Base-by-base conservation (phyloP, 2,113 vertebrate species). In the Calyptomena viridis region DNA sequence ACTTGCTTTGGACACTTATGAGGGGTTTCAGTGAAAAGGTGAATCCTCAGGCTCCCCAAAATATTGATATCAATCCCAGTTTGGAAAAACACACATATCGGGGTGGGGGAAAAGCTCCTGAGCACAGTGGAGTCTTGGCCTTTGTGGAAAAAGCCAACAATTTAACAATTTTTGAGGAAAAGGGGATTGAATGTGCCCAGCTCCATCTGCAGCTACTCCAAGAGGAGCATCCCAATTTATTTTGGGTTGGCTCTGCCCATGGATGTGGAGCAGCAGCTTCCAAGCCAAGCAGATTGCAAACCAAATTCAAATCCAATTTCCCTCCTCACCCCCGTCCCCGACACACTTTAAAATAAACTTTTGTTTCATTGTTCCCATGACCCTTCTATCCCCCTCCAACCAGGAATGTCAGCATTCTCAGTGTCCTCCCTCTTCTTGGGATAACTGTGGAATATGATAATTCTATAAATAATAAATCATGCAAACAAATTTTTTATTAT, bases 401-500 rank as follows among this genome's bases (percentile, higher is more conserved):
- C 89, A 30, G 92, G 66, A 93, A 89, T 64, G 74, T 53, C 2
- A 20, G 55, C 58, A 92, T 88, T 60, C 71, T 85, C 88, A 14
- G 1, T 0, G 3, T 16, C 73, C 72, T 86, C 63, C 81, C 22
- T 47, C 28, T 76, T 25, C 71, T 56, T 3, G 37, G 78, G 11
- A 35, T 31, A 14, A 33, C 4, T 28, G 23, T 14, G 6, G 9
- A 46, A 66, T 4, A 14, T 2, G 0, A 23, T 80, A 31, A 69
- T 77, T 76, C 53, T 55, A 66, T 14, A 55, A 92, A 89, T 69
- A 79, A 95, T 93, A 91, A 96, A 87, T 53, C 12, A 1, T 11
- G 11, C 40, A 14, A 40, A 35, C 3, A 5, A 67, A 22, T 35
- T 0, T n/a, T 50, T 67, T 28, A 16, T 27, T 56, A 8, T 7